Evolutionary conservation across 2,113 vertebrate genomes (phyloP).

Genomic region (Eonycteris spelaea): DNA sequence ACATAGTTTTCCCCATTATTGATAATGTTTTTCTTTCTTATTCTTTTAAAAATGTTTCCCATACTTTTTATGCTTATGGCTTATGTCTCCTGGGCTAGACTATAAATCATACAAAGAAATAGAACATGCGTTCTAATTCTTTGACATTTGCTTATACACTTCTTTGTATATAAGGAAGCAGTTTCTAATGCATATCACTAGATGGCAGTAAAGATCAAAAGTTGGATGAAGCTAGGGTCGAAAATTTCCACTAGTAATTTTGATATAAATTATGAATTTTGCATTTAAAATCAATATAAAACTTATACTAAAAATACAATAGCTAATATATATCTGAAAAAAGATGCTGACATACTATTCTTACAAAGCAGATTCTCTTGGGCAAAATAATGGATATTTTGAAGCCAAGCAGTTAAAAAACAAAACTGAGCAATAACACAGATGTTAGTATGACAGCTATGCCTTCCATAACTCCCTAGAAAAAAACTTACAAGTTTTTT

Average conservation of each 20-base stretch:
- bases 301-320: neutral
- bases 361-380: neutral
- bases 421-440: neutral
- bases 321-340: neutral
- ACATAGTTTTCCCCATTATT: neutral
- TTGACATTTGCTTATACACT: neutral
- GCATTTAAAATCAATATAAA: neutral
- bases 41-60: neutral
- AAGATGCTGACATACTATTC: neutral
- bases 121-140: neutral
- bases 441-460: neutral
- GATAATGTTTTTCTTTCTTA: neutral
- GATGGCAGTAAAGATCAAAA: slow-evolving; percentile 58
- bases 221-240: neutral
- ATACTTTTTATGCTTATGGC: neutral
- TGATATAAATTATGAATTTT: neutral
- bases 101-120: neutral
- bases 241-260: neutral
- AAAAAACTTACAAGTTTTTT: neutral
- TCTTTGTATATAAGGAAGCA: neutral
- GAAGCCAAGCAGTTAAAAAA: neutral
- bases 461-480: neutral
- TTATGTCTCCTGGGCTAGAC: neutral
- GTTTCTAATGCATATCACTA: slow-evolving; percentile 31
- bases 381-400: neutral